Base-by-base conservation (phyloP, 2,113 vertebrate species). In the Channa argus region DNA sequence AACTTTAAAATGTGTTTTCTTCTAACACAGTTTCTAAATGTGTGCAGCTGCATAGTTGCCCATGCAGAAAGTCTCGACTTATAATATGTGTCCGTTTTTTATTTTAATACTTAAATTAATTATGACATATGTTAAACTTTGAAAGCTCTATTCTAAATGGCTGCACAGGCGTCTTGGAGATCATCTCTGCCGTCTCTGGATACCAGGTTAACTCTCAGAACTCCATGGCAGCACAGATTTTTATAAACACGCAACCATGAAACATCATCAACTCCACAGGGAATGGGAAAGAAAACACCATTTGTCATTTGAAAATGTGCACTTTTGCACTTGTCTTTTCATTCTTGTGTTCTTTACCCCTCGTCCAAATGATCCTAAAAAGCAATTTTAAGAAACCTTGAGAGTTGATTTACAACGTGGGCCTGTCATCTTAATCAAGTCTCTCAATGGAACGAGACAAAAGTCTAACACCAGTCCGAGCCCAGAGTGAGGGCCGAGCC, bases 371-470 rank as follows among this genome's bases (percentile, higher is more conserved):
- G 85, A 93, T 92, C 91, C 91, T 78, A 94, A 93, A 24, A 92
- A 92, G 91, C 86, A 91, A 91, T 94, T 94, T 94, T 93, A 88
- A 92, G 88, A 92, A 96, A 94, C 94, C 94, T 96, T 92, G 95
- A 93, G 87, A 92, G 91, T 95, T 98, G 97, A 98, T 99, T 98
- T 97, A 98, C 94, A 85, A 81, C 86, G 58, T 82, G 55, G 92
- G 90, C 94, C 84, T 94, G 93, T 94, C 91, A 94, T 96, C 95
- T 98, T 96, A 96, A 98, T 99, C 97, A 98, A 96, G 95, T 88
- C 94, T 94, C 95, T 99, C 94, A 96, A 96, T 94, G 94, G 95
- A 95, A 94, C 91, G 82, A 94, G 88, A 96, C 96, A 96, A 97
- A 93, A 94, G 94, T 96, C 81, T 83, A 95, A 96, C 94, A 94